Percentiles rank a stretch among this genome's conserved stretches.
phyloP scores from a whole-genome alignment of 2,113 vertebrate genomes.

The Macaca mulatta region DNA sequence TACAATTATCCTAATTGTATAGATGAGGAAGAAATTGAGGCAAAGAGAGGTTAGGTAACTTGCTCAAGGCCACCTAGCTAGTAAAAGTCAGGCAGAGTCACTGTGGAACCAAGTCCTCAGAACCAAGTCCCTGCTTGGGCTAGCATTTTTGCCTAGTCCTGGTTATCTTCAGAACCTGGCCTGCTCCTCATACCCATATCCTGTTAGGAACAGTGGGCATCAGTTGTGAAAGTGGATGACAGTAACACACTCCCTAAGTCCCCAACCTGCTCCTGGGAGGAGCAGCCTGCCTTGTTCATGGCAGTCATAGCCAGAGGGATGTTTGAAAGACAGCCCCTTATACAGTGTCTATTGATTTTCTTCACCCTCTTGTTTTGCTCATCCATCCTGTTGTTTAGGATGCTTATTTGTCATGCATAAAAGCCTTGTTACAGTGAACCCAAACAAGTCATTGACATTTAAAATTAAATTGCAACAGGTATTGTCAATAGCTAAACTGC shows the following conservation, averaged over 20 bases:
- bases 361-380: slow-evolving; percentile 55
- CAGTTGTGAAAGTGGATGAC: neutral
- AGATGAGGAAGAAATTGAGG: slow-evolving; percentile 10
- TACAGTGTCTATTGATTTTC: slow-evolving; percentile 37
- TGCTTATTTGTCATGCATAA: slow-evolving; percentile 39
- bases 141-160: neutral
- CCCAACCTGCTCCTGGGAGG: neutral
- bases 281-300: neutral
- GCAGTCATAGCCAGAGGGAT: neutral
- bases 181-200: neutral
- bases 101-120: neutral
- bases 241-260: neutral
- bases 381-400: slow-evolving; percentile 32
- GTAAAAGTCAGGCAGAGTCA: neutral
- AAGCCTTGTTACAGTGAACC: slow-evolving; percentile 67
- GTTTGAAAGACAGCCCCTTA: neutral
- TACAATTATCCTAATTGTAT: neutral
- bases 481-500: slow-evolving; percentile 48
- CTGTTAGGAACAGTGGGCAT: neutral
- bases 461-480: slow-evolving; percentile 70
- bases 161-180: neutral
- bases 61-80: neutral
- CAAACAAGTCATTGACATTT: slow-evolving; percentile 70
- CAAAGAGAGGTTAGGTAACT: neutral
- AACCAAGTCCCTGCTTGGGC: neutral